A percentile compares a stretch with the other conserved stretches of the same genome.
phyloP scores from a whole-genome alignment of 2,797 vertebrate genomes.

The Tarsius wallacei region DNA sequence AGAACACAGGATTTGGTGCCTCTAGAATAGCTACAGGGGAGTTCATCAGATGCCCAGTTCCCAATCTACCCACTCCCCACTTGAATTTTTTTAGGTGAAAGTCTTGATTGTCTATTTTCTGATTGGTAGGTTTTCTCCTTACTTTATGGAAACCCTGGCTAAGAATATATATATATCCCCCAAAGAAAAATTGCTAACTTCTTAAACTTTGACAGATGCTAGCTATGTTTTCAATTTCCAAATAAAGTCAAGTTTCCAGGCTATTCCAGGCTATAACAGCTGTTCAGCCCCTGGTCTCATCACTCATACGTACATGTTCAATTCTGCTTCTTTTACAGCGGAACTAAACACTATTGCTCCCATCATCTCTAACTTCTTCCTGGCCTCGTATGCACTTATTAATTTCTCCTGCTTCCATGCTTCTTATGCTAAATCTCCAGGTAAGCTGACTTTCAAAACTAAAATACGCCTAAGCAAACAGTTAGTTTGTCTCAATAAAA shows the following conservation, averaged over 20 bases:
- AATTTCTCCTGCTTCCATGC: constrained; percentile 99
- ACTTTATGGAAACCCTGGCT: constrained; percentile 12
- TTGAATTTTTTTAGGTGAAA: neutral
- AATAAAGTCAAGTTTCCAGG: constrained; percentile 61
- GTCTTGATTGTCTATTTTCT: neutral
- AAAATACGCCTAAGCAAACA: constrained; percentile 72
- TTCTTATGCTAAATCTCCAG: constrained; percentile 98
- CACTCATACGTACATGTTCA: neutral
- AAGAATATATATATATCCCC: neutral
- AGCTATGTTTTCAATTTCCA: constrained; percentile 67
- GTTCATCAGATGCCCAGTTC: neutral
- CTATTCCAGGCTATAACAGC: constrained; percentile 53
- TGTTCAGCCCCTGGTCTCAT: constrained; percentile 11
- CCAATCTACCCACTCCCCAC: neutral
- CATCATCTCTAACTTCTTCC: constrained; percentile 99
- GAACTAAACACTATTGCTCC: constrained; percentile 97
- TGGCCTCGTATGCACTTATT: constrained; percentile 99
- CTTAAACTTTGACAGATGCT: constrained; percentile 76
- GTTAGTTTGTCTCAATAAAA: constrained; percentile 67
- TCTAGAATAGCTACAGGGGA: neutral
- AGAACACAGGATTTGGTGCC: neutral
- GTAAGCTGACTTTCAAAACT: constrained; percentile 89
- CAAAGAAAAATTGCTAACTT: constrained; percentile 73
- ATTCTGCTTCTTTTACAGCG: constrained; percentile 90
- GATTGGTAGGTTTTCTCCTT: constrained; percentile 7